phyloP scores from a whole-genome alignment of 2,797 vertebrate genomes.

The Acanthurus leucopareius region DNA sequence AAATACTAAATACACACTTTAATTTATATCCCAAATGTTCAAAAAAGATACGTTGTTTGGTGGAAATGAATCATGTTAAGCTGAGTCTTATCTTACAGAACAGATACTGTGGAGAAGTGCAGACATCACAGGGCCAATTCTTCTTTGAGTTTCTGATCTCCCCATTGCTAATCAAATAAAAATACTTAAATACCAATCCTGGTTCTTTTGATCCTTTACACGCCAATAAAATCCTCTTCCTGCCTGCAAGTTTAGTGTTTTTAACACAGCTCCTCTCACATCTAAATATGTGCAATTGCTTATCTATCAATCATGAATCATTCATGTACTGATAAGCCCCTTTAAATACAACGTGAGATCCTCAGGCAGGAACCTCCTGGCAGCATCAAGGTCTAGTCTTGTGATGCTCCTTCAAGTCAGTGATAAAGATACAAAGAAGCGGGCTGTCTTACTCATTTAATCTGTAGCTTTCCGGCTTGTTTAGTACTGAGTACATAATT shows the following conservation, averaged over 20 bases:
- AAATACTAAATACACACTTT: conserved; percentile 39
- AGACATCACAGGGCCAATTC: background rate
- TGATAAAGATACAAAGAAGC: conserved; percentile 14
- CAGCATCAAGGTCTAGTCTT: background rate
- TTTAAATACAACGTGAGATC: background rate
- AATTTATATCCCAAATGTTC: conserved; percentile 38
- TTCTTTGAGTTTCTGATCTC: background rate
- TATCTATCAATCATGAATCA: too few species aligned
- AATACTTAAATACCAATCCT: background rate
- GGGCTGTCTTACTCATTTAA: conserved; percentile 26
- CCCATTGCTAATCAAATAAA: background rate
- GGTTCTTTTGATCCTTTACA: background rate
- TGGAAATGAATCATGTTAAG: background rate
- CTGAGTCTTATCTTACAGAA: background rate
- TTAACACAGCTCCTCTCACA: background rate
- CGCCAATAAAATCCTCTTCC: background rate
- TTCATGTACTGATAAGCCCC: background rate
- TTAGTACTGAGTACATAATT: conserved; percentile 37
- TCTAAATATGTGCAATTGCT: too few species aligned
- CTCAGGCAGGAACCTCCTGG: conserved; percentile 4
- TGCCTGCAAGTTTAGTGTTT: background rate
- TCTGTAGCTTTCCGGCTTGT: conserved; percentile 30
- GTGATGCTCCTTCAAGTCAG: background rate
- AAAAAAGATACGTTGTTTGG: conserved; percentile 3
- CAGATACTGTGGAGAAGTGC: conserved; percentile 6